Evolutionary conservation across 2,113 vertebrate genomes (phyloP), one percentile per base, ranked within the genome.

Genomic region (Myiopsitta monachus): DNA sequence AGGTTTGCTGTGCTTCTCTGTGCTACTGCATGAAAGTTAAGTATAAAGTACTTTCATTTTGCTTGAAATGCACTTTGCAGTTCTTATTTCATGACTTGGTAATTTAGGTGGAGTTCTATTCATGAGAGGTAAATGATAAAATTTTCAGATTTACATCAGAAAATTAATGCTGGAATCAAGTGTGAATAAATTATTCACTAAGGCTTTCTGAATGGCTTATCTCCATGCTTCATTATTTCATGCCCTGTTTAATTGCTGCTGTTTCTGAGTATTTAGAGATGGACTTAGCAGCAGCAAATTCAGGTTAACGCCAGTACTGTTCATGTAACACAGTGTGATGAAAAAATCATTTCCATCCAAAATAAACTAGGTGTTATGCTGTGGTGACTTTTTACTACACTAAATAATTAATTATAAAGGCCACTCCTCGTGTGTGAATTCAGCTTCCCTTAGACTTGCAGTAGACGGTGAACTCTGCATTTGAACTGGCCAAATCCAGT

Each of bases 231-330:
- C 31, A 5, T 85, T 96, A n/a, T 87, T 95, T 91, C 33, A 28
- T 70, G 66, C 51, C 62, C 61, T 77, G 72, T 87, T 92, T 91
- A 92, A 95, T 95, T 64, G 94, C 26, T 85, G n/a, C 74, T 86
- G 33, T 93, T 64, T 76, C 62, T 63, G 27, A 41, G 51, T 90
- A 54, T 76, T 91, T 90, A 67, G 70, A 85, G 63, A 69, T 81
- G 54, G 41, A 30, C 21, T 93, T 83, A 90, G 46, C 59, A 59
- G 46, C 33, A 93, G 64, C 79, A 74, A 86, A 44, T 76, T 89
- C 57, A 75, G 19, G 36, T 79, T 87, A 93, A 72, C 52, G 47
- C 19, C 38, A 41, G 0, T 69, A 19, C 76, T 84, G 73, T 82
- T 94, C 47, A 69, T 44, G 69, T 49, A 14, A 38, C 73, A 31